Evolutionary conservation across 2,888 invertebrate genomes (phyloP), one percentile per base, ranked within the genome.

Genomic region (Flexamia atlantica): DNA sequence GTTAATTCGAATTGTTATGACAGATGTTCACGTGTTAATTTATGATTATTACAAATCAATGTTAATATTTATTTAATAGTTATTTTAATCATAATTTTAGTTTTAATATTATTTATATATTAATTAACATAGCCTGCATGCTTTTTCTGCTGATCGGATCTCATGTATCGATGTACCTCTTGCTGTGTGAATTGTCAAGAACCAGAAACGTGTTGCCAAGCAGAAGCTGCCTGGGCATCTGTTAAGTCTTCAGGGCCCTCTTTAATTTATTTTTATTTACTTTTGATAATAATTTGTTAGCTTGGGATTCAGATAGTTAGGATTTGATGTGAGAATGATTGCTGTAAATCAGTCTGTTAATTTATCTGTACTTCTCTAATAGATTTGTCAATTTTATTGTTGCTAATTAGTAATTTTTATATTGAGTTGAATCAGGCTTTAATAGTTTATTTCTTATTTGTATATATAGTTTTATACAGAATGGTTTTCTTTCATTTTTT

Each of bases 1-100:
- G 72, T 72, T 40, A 23, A 72, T 72, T 40, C 40, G 40, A n/a
- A 30, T 64, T 64, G 64, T 64, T 64, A 64, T 17, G 14, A 64
- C 30, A 64, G 25, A 28, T 64, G 64, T 64, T 64, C 3, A n/a
- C 30, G 64, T 64, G 20, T 57, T 57, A 57, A 64, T 14, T 25
- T 64, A 64, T 28, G 17, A 64, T 64, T 64, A 30, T 64, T 64
- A 12, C 30, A 64, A 28, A 64, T 64, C 14, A 30, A 28, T 64
- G 64, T 64, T 30, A 28, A 64, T 64, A 64, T 64, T 64, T 64
- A 64, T 64, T 64, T 28, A 28, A 53, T 53, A 53, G 14, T 23
- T 53, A 53, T 64, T 28, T 30, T 64, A 57, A 14, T 28, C 17
- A 28, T 30, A 64, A 30, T 25, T 64, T 64, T 64, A 28, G 4